Base-by-base conservation (phyloP, 2,888 invertebrate genomes). In the Pristionchus exspectatus region DNA sequence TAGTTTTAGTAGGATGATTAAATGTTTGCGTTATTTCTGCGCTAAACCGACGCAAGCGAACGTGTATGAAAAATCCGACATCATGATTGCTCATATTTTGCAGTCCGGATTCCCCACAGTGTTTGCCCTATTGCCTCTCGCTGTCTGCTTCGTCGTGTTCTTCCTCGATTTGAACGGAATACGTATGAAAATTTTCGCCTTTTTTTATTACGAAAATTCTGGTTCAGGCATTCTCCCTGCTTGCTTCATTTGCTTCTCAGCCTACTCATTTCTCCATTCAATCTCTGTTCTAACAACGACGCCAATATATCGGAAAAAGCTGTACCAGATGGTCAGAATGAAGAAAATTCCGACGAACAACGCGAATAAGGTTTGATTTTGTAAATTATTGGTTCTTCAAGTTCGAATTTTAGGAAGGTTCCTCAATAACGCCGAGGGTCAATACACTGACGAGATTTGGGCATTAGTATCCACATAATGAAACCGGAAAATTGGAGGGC, bases 81-180 rank as follows among this genome's bases (percentile, higher is more conserved):
- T 38, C 38, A 38, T 38, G 5, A 38, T 38, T 38, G 38, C 38
- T 38, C 38, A 38, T 38, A 38, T 50, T 27, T 66, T 72, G 1
- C 72, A 72, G 72, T 30, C 72, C 27, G 72, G 72, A 16, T 18
- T 72, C 30, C 72, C 72, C 0, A 14, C 27, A 18, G 14, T 72
- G 1, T 33, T 72, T 27, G 72, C 72, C 7, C 72, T 72, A 38
- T 72, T 72, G 9, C 72, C 72, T 7, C 33, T 30, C 72, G 33
- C 33, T 3, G 72, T 72, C 33, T 72, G 72, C 33, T 72, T 72
- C 72, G 30, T 30, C 14, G 72, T 72, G 4, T 72, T 3, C 33
- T 72, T 72, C 72, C 27, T 72, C 30, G 72, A 72, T 33, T 72
- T 30, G 30, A 72, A 72, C 30, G 72, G 72, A 72, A 72, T 72